Evolutionary conservation across 2,113 vertebrate species (phyloP).

Genomic region (Pteropus alecto): DNA sequence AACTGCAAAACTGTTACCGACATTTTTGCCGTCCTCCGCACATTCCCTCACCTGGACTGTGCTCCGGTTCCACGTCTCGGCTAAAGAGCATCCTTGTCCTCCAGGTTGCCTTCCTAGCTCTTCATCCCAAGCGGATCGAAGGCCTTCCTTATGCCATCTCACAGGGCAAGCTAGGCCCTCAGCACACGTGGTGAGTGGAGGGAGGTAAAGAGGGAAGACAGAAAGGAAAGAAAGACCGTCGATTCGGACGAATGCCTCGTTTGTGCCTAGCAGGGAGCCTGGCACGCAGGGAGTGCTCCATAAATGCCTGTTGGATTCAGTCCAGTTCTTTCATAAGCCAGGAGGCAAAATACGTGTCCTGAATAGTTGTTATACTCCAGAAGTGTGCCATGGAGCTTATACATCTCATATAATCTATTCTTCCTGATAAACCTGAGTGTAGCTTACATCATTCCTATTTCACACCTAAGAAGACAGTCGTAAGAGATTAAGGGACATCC

Average conservation of each 20-base stretch:
- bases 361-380: not conserved
- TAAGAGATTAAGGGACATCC: not conserved
- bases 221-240: not conserved
- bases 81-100: not conserved
- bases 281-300: not conserved
- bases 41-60: not conserved
- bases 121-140: not conserved
- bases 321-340: not conserved
- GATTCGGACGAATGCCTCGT: not conserved
- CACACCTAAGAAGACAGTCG: not conserved
- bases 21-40: not conserved
- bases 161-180: not conserved
- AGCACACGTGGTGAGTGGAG: too few species aligned
- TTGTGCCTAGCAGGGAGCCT: not conserved
- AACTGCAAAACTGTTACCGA: not conserved
- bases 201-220: not conserved
- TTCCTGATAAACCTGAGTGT: not conserved
- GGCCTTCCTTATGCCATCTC: not conserved
- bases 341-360: not conserved
- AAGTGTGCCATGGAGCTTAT: not conserved
- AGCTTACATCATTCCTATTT: not conserved
- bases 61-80: not conserved
- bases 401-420: not conserved
- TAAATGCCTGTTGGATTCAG: not conserved
- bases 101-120: not conserved